Conservation (phyloP, 2,113 vertebrate genomes). For the Chrysochloris asiatica region DNA sequence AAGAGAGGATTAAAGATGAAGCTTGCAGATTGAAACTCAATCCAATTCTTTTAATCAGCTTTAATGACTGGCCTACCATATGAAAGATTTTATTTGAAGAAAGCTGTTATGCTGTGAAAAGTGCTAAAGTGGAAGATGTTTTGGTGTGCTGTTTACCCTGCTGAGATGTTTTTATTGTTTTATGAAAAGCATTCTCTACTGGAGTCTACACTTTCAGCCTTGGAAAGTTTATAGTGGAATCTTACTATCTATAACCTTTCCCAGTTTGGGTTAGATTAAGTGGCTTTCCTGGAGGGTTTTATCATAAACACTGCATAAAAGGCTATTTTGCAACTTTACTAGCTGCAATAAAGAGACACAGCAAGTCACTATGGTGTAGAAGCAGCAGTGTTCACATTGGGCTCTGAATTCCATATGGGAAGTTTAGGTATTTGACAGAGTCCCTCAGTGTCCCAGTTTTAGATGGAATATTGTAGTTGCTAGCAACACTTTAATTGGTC, state of each 20-base stretch:
- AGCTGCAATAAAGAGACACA: background rate
- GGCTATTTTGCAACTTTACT: background rate
- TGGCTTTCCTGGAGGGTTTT: background rate
- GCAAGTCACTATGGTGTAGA: background rate
- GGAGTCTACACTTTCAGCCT: background rate
- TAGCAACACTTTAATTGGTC: background rate
- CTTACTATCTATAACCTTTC: background rate
- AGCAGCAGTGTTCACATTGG: background rate
- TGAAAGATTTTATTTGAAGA: background rate
- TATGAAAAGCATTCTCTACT: background rate
- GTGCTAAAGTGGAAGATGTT: background rate
- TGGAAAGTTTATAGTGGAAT: background rate
- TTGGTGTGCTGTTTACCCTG: background rate
- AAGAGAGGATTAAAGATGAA: background rate
- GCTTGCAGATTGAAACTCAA: background rate
- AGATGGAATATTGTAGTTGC: background rate
- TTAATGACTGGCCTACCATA: background rate
- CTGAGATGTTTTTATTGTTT: constrained; percentile 32
- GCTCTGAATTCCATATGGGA: background rate
- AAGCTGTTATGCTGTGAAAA: background rate
- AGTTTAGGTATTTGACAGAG: background rate
- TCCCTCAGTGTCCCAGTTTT: background rate
- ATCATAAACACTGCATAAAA: background rate
- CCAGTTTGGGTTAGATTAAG: background rate
- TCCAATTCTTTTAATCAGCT: background rate